phyloP scores from a whole-genome alignment of 2,888 invertebrate species.

The Malachius bipustulatus region DNA sequence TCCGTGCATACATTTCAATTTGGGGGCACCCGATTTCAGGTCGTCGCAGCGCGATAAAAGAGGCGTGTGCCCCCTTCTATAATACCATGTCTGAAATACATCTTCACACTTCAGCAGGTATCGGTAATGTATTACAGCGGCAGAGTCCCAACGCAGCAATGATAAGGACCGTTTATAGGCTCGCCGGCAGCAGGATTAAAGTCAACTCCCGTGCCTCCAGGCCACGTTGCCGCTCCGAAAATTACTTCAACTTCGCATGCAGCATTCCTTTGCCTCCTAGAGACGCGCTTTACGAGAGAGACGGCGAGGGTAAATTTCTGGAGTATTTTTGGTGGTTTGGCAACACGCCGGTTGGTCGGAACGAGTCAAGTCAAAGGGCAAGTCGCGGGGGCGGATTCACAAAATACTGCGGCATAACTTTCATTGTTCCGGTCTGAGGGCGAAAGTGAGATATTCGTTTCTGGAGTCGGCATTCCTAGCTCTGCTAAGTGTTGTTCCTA shows the following conservation, averaged over 20 bases:
- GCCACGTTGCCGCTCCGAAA: too few species aligned
- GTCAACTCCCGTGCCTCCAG: constrained; percentile 29
- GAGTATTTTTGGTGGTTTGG: too few species aligned
- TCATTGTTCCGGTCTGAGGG: constrained; percentile 32
- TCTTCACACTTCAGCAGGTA: constrained; percentile 36
- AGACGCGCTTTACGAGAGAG: too few species aligned
- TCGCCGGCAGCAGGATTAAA: constrained; percentile 30
- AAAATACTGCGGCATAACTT: constrained; percentile 34
- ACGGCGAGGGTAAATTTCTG: too few species aligned
- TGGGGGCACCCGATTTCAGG: too few species aligned
- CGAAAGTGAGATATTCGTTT: constrained; percentile 33
- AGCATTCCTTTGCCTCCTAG: too few species aligned
- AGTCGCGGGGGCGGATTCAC: constrained; percentile 19
- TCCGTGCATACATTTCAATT: too few species aligned
- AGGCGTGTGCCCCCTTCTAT: too few species aligned
- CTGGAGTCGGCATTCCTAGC: constrained; percentile 30
- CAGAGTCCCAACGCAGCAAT: constrained; percentile 24
- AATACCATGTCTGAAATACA: constrained; percentile 34
- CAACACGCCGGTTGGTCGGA: constrained; percentile 28
- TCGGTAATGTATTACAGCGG: constrained; percentile 32
- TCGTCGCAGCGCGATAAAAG: too few species aligned
- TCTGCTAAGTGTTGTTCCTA: constrained; percentile 19
- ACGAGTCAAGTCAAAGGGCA: constrained; percentile 25
- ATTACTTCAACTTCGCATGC: too few species aligned
- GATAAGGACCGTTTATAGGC: constrained; percentile 33